A percentile compares a stretch with the other conserved stretches of the same genome.
These are phyloP conservation scores for Adelognathus sp. DNA, from an alignment of 2,888 invertebrate genomes.

Conservation along the genomic window DNA sequence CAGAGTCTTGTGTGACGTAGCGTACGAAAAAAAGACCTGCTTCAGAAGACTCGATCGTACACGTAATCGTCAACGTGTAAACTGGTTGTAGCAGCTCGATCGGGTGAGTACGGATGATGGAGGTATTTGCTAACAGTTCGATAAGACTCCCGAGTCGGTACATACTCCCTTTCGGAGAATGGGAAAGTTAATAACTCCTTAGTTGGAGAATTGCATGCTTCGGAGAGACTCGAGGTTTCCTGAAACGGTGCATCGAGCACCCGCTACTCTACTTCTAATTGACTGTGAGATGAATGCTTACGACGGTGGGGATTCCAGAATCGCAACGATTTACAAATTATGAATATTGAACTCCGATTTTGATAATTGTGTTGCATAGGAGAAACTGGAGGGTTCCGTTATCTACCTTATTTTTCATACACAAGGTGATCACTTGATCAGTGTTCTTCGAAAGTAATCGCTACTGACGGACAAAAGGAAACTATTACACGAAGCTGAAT, in stretches of 20 bases:
- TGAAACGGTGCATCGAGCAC: background rate
- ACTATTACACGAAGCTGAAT: no score
- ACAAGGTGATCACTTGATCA: no score
- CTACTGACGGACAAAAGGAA: no score
- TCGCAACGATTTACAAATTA: no score
- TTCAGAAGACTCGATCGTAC: background rate
- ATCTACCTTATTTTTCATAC: no score
- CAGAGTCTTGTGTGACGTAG: background rate
- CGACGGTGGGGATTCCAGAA: no score
- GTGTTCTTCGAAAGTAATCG: no score
- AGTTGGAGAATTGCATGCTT: background rate
- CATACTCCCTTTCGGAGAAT: background rate
- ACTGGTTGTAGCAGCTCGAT: background rate
- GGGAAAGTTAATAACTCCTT: constrained; percentile 2
- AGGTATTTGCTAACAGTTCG: background rate
- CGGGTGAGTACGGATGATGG: background rate
- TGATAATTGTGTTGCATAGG: no score
- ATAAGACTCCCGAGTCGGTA: background rate
- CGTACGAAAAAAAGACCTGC: background rate
- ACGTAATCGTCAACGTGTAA: background rate
- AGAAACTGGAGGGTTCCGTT: no score
- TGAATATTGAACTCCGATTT: no score
- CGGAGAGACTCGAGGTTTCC: background rate
- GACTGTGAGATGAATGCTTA: no score
- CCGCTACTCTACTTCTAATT: background rate